Evolutionary conservation across 2,797 vertebrate genomes (phyloP).

Genomic region (Manis crassicaudata): DNA sequence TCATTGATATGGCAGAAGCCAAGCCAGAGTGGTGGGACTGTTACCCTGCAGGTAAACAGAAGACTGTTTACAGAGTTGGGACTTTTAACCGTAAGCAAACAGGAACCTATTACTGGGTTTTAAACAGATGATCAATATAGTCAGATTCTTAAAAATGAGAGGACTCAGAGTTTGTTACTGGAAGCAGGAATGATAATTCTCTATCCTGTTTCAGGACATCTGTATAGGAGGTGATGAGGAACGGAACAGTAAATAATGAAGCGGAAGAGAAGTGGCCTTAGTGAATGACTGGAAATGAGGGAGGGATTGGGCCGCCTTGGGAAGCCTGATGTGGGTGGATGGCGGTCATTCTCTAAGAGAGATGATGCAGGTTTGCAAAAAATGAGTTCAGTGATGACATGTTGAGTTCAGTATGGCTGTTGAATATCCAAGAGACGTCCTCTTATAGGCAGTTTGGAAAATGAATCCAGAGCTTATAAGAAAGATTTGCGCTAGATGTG

Average conservation of each 20-base stretch:
- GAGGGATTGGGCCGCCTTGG: background rate
- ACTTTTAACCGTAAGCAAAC: background rate
- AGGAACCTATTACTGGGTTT: background rate
- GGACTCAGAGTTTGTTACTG: background rate
- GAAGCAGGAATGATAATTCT: background rate
- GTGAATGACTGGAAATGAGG: background rate
- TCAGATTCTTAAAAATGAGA: background rate
- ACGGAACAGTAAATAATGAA: conserved; percentile 16
- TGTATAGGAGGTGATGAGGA: background rate
- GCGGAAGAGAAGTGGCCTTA: background rate
- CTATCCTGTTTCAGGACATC: background rate
- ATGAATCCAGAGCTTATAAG: background rate
- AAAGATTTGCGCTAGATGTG: background rate
- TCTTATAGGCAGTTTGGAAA: background rate
- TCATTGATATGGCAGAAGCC: background rate
- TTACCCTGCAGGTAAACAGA: background rate
- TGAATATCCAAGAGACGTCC: background rate
- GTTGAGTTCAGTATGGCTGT: background rate
- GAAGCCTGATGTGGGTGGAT: background rate
- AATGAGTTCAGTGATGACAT: background rate
- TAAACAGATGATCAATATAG: background rate
- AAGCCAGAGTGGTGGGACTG: background rate
- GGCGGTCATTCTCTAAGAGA: background rate
- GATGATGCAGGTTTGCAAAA: background rate
- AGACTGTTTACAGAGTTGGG: background rate